Conservation (phyloP, 2,797 vertebrate genomes). For the Melanitta fusca region DNA sequence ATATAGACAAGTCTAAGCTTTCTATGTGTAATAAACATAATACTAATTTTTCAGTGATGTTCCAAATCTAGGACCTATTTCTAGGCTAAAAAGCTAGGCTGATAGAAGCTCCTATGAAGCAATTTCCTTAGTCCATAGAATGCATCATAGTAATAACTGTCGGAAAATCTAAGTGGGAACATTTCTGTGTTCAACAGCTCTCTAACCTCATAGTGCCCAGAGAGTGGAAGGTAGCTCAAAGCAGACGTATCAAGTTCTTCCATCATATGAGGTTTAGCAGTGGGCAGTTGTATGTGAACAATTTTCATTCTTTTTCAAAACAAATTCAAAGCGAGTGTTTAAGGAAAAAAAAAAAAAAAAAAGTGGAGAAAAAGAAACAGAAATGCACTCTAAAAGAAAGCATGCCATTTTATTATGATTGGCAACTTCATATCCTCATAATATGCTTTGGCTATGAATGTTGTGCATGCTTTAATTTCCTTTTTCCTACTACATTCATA, state of each 20-base stretch:
- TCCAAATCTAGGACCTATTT: background rate
- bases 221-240: background rate
- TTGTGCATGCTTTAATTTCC: background rate
- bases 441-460: background rate
- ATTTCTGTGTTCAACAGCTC: background rate
- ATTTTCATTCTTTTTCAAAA: background rate
- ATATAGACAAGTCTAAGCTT: background rate
- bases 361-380: rapidly evolving
- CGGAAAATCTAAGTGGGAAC: background rate
- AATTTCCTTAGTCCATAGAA: background rate
- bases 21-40: background rate
- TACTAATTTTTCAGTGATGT: background rate
- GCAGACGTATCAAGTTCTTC: background rate
- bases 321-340: background rate
- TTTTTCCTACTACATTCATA: background rate
- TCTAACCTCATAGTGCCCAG: background rate
- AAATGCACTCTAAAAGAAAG: background rate
- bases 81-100: background rate
- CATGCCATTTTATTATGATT: background rate
- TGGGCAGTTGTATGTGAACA: background rate
- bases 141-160: background rate
- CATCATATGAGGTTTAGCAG: background rate
- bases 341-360: background rate
- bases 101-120: background rate
- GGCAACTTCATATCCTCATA: background rate